Evolutionary conservation across 1,140 invertebrate genomes (phyloP).

Genomic region (Lucilia sericata): DNA sequence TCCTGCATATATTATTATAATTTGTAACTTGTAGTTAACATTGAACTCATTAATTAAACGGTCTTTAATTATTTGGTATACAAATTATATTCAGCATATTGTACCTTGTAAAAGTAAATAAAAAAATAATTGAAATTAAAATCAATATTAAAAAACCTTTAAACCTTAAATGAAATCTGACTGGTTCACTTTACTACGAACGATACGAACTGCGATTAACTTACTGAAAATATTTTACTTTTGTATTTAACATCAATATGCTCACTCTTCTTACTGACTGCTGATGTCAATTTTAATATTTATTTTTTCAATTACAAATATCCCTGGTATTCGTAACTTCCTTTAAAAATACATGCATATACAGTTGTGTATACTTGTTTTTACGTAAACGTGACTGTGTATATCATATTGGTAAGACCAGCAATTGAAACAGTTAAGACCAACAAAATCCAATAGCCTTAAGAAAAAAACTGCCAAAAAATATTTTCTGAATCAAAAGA

Average conservation of each 20-base stretch:
- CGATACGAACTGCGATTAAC: background rate
- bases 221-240: background rate
- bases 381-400: background rate
- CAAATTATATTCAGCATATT: background rate
- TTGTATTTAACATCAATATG: constrained; percentile 1
- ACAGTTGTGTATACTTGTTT: background rate
- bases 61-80: background rate
- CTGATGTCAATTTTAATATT: constrained; percentile 22
- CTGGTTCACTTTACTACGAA: background rate
- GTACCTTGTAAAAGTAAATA: background rate
- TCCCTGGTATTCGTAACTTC: background rate
- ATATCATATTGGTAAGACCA: background rate
- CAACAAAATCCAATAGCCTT: constrained; percentile 29
- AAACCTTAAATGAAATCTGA: background rate
- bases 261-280: background rate
- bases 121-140: background rate
- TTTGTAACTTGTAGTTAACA: background rate
- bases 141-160: background rate
- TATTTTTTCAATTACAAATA: constrained; percentile 24
- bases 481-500: background rate
- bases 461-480: background rate
- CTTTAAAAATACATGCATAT: background rate
- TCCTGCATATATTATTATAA: no score
- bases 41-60: background rate
- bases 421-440: constrained; percentile 15